phyloP scores from a whole-genome alignment of 2,888 invertebrate species.

The Chelonus formosanus region DNA sequence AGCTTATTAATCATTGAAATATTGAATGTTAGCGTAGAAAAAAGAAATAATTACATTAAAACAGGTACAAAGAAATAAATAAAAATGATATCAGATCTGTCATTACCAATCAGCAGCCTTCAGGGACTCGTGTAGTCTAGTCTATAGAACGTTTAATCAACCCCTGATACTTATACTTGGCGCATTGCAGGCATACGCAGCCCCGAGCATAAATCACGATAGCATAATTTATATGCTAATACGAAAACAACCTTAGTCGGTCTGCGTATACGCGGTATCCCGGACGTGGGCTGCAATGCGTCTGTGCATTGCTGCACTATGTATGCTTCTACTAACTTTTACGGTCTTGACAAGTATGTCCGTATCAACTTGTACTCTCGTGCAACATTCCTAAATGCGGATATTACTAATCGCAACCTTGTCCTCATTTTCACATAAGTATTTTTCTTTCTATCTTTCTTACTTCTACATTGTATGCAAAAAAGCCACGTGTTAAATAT shows the following conservation, averaged over 20 bases:
- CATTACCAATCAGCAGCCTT: conserved; percentile 39
- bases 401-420: conserved; percentile 26
- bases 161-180: conserved; percentile 40
- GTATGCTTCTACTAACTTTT: conserved; percentile 37
- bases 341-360: conserved; percentile 38
- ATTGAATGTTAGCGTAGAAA: background rate
- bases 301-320: conserved; percentile 12
- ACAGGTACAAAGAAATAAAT: background rate
- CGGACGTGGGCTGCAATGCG: conserved; percentile 36
- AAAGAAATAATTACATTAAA: background rate
- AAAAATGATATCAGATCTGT: conserved; percentile 26
- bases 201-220: conserved; percentile 60
- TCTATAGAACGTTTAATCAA: conserved; percentile 49
- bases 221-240: conserved; percentile 64
- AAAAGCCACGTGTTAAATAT: too few species aligned
- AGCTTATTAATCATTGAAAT: too few species aligned
- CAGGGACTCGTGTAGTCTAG: conserved; percentile 19
- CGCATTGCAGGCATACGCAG: conserved; percentile 34
- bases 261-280: conserved; percentile 39
- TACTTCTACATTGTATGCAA: background rate
- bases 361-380: conserved; percentile 26
- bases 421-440: conserved; percentile 21
- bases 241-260: conserved; percentile 44
- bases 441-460: background rate
- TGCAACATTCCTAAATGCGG: conserved; percentile 8